Conservation (phyloP, 2,113 vertebrate genomes). For the Corvus hawaiiensis region DNA sequence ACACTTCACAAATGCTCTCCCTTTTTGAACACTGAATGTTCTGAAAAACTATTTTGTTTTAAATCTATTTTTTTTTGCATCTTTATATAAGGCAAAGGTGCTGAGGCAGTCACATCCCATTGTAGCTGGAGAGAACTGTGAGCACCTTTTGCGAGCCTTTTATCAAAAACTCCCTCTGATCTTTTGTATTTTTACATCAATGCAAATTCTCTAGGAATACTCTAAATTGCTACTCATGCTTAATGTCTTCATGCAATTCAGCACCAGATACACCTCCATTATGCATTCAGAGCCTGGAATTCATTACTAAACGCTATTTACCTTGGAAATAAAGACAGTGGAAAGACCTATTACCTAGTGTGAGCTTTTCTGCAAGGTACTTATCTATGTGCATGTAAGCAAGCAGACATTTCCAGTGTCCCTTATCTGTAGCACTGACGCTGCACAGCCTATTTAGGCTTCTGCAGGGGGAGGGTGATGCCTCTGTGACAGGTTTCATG, state of each 20-base stretch:
- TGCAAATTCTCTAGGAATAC: neutral
- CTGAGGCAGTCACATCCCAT: neutral
- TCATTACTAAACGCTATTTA: neutral
- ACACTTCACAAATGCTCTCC: slow-evolving; percentile 16
- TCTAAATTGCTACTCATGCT: neutral
- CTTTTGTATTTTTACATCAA: neutral
- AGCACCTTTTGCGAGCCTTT: neutral
- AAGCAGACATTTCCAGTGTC: neutral
- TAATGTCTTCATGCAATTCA: neutral
- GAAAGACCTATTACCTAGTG: neutral
- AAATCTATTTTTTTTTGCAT: neutral
- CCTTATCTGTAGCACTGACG: neutral
- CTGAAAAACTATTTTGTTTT: neutral
- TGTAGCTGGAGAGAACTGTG: neutral
- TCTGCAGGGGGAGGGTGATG: neutral
- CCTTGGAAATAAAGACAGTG: neutral
- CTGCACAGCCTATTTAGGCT: neutral
- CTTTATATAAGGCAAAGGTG: neutral
- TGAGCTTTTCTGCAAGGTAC: neutral
- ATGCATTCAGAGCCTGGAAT: neutral
- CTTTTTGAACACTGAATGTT: neutral
- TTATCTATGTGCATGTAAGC: neutral
- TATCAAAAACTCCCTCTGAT: neutral
- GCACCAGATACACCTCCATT: neutral
- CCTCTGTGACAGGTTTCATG: neutral